Evolutionary conservation across 1,140 invertebrate genomes (phyloP).

Genomic region (Drosophila oshimai): DNA sequence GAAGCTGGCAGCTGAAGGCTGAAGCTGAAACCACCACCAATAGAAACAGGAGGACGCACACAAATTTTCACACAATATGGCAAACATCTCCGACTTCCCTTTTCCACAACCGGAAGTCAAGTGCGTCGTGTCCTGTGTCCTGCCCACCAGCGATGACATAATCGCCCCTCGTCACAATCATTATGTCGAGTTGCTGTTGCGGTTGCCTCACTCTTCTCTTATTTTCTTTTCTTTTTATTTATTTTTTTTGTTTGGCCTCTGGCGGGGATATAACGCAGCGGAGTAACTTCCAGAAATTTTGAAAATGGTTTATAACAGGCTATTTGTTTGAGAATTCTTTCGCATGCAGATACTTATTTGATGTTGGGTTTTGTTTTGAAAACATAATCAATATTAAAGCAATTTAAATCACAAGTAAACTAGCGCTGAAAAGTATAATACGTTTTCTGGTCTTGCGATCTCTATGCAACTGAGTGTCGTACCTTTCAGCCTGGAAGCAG

Average conservation of each 20-base stretch:
- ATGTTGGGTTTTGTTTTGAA: no score
- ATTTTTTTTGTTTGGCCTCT: constrained; percentile 1
- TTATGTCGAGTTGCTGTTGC: constrained; percentile 6
- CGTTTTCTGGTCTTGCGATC: neutral
- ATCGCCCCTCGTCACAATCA: constrained; percentile 16
- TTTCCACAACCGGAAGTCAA: constrained; percentile 56
- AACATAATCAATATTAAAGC: no score
- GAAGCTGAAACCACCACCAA: constrained; percentile 16
- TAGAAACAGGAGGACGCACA: neutral
- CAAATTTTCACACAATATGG: constrained; percentile 44
- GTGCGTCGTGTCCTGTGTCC: constrained; percentile 27
- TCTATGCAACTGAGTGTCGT: neutral
- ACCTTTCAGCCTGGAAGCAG: neutral
- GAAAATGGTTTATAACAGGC: no score
- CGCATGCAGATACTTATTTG: no score
- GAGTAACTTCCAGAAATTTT: constrained; percentile 3
- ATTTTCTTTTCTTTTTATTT: no score
- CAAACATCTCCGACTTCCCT: constrained; percentile 12
- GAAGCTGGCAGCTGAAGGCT: constrained; percentile 35
- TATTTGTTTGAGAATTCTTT: no score
- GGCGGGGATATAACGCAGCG: constrained; percentile 3
- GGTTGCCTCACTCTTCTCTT: neutral
- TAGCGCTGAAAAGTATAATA: constrained; percentile 5
- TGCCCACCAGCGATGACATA: constrained; percentile 4
- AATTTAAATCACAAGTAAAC: no score